Conservation (phyloP, 1,140 invertebrate species). For the Palaemon carinicauda region DNA sequence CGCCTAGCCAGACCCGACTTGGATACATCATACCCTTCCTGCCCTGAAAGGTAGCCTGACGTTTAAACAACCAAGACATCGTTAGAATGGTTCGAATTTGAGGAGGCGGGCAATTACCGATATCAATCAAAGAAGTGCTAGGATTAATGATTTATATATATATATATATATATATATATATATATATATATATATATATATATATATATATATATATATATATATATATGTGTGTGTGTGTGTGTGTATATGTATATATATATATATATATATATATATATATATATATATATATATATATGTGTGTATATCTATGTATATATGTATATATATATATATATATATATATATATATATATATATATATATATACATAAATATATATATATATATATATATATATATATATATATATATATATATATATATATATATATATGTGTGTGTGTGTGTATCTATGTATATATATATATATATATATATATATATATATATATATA, state of each 20-base stretch:
- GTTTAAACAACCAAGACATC: no score
- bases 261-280: constrained; percentile 9
- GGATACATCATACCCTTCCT: no score
- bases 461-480: not conserved
- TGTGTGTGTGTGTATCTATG: not conserved
- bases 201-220: constrained; percentile 9
- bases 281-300: not conserved
- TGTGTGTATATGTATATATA: not conserved
- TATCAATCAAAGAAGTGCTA: no score
- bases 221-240: not conserved
- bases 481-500: not conserved
- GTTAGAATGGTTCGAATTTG: no score
- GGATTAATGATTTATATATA: no score
- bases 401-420: not conserved
- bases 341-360: not conserved
- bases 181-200: constrained; percentile 9
- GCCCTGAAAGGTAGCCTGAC: no score
- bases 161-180: not conserved
- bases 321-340: not conserved
- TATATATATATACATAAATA: not conserved
- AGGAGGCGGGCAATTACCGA: no score
- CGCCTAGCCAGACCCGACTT: no score
- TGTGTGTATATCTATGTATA: not conserved
- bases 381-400: not conserved
- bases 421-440: not conserved